Base-by-base conservation (phyloP, 2,113 vertebrate species). In the Nycticebus coucang region DNA sequence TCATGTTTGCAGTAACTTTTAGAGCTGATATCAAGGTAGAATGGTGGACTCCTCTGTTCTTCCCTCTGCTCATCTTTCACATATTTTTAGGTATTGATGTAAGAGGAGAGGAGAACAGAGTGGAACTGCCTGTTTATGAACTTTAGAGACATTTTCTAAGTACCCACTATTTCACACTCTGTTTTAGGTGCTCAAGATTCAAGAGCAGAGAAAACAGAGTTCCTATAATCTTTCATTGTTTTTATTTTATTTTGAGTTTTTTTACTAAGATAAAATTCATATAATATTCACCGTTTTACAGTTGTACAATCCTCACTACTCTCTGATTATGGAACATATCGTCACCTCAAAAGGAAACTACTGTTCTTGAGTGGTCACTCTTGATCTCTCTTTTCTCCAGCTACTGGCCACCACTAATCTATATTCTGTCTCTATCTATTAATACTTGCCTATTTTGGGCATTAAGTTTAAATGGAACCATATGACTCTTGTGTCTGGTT, bases 241-340 rank as follows among this genome's bases (percentile, higher is more conserved):
- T 94, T 60, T 68, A 68, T 66, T 88, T 87, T 93, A 77, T 33
- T 92, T 78, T 45, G 22, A 74, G 72, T 60, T 85, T 95, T 91
- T 64, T 64, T 28, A 64, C 53, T 81, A 35, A 92, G 77, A 35
- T 57, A 74, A 41, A 86, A 22, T 59, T 71, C 19, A 71, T 12
- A 55, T 71, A 80, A 37, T 72, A 92, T 37, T 68, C 5, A 75
- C 24, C n/a, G 74, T 84, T 59, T 87, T 35, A 33, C 6, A 41
- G 12, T 33, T 89, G 26, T 35, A 4, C 41, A 50, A 28, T 30
- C 4, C 4, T 66, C 41, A 21, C 14, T 4, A 21, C 60, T 59
- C 5, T 50, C 35, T 87, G 62, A 57, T 89, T 92, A 24, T 33
- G 37, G 15, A 50, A 68, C 6, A 5, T 71, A 60, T 68, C 35